Evolutionary conservation across 2,797 vertebrate species (phyloP).

Genomic region (Falco columbarius): DNA sequence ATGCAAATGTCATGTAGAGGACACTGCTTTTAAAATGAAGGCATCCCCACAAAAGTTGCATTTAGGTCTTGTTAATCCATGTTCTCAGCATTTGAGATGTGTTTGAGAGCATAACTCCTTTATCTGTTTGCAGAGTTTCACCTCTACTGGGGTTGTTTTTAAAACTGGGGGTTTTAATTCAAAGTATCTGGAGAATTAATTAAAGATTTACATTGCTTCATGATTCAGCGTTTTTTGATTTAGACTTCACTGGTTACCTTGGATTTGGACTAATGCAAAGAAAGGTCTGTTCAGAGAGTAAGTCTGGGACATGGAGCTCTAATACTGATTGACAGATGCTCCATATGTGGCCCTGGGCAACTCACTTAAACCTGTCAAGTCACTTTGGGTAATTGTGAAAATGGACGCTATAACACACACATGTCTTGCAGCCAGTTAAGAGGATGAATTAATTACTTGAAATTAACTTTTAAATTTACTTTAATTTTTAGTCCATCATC

Average conservation of each 20-base stretch:
- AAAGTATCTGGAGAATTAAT: not conserved
- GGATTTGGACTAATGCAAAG: not conserved
- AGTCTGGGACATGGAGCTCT: not conserved
- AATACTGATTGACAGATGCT: slow-evolving; percentile 30
- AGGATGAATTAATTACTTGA: slow-evolving; percentile 30
- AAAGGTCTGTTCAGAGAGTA: not conserved
- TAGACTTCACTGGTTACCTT: not conserved
- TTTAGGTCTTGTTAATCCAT: not conserved
- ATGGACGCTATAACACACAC: not conserved
- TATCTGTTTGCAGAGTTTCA: not conserved
- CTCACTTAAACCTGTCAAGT: slow-evolving; percentile 25
- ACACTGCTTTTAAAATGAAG: not conserved
- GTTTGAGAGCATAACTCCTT: not conserved
- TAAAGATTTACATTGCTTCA: not conserved
- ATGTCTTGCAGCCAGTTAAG: not conserved
- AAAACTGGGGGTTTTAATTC: not conserved
- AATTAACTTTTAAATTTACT: slow-evolving; percentile 8
- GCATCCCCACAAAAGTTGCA: not conserved
- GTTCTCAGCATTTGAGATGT: not conserved
- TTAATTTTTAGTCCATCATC: not conserved
- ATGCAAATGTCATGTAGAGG: not conserved
- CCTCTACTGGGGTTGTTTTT: not conserved
- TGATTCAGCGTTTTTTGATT: not conserved
- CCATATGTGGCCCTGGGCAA: slow-evolving; percentile 1
- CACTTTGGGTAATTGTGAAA: slow-evolving; percentile 28